Conservation (phyloP, 2,797 vertebrate genomes). For the Microchirus variegatus region DNA sequence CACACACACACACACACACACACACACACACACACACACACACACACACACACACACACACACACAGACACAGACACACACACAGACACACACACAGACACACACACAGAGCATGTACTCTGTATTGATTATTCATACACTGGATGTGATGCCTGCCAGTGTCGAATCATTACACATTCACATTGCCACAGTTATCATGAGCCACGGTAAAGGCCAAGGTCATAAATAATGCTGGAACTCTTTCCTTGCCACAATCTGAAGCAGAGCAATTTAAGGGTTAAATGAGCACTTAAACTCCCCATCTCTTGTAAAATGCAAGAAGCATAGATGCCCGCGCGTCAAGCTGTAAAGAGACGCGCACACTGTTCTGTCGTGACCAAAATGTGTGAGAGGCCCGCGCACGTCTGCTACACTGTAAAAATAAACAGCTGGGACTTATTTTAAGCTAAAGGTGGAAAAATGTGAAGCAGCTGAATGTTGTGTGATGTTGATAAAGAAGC, state of each 20-base stretch:
- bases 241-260: conserved; percentile 16
- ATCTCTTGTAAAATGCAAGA: neutral
- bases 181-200: conserved; percentile 38
- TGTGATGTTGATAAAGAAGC: no score
- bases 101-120: conserved; percentile 20
- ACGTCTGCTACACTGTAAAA: no score
- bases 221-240: conserved; percentile 43
- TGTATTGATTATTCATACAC: conserved; percentile 70
- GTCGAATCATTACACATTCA: conserved; percentile 70
- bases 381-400: no score
- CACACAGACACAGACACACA: conserved; percentile 37
- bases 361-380: no score
- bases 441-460: no score
- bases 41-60: conserved; percentile 17
- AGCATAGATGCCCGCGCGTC: no score
- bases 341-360: no score
- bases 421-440: no score
- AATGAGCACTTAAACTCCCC: conserved; percentile 3
- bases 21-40: conserved; percentile 18
- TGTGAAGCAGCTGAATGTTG: no score
- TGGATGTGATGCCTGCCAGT: conserved; percentile 52
- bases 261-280: conserved; percentile 25
- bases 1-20: conserved; percentile 13
- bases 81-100: conserved; percentile 20
- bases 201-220: conserved; percentile 75